Conservation (phyloP, 2,113 vertebrate species). For the Chelonoidis abingdonii region DNA sequence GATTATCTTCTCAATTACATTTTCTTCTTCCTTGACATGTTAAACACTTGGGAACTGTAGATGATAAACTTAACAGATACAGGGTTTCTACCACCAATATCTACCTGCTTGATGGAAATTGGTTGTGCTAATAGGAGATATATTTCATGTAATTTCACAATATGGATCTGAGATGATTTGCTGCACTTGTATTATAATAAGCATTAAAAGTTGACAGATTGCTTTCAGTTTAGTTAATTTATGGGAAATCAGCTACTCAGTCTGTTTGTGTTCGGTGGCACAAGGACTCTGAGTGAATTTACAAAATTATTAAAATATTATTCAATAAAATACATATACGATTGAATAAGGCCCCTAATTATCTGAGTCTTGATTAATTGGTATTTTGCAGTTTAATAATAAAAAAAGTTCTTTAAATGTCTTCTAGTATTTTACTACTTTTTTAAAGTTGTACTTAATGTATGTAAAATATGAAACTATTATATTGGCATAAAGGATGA, state of each 20-base stretch:
- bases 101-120: slow-evolving; percentile 17
- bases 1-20: slow-evolving; percentile 24
- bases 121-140: background rate
- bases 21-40: slow-evolving; percentile 10
- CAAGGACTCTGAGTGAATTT: background rate
- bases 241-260: accelerated
- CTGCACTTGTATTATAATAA: background rate
- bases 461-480: background rate
- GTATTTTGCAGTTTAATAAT: background rate
- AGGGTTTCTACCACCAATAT: background rate
- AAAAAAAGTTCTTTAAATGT: background rate
- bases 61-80: background rate
- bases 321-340: background rate
- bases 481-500: background rate
- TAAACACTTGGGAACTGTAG: slow-evolving; percentile 18
- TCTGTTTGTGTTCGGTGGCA: background rate
- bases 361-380: background rate
- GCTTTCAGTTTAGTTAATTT: background rate
- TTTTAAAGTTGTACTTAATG: background rate
- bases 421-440: background rate
- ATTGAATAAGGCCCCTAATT: background rate
- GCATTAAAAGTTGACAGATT: background rate
- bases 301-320: background rate
- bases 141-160: background rate
- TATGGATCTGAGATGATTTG: background rate